A percentile compares a stretch with the other conserved stretches of the same genome.
Evolutionary conservation across 2,797 vertebrate species (phyloP).

Genomic region (Argyrosomus regius): DNA sequence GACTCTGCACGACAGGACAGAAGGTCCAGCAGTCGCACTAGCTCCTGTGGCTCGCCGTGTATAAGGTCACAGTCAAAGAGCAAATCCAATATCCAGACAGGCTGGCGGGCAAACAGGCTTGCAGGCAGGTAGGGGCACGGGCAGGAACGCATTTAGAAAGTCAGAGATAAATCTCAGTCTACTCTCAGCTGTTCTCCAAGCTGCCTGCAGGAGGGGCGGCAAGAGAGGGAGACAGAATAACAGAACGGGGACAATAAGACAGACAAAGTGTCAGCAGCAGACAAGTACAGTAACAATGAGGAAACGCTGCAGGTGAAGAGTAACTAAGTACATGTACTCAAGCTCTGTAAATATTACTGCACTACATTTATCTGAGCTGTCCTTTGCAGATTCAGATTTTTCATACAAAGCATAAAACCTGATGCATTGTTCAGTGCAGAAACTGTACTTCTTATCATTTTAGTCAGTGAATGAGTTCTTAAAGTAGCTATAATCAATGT

Average conservation of each 20-base stretch:
- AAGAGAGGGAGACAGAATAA: slow-evolving; percentile 25
- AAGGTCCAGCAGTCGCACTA: slow-evolving; percentile 69
- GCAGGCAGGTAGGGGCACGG: slow-evolving; percentile 67
- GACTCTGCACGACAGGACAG: slow-evolving; percentile 73
- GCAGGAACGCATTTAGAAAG: slow-evolving; percentile 65
- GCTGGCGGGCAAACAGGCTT: slow-evolving; percentile 61
- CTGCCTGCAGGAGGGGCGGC: slow-evolving; percentile 47
- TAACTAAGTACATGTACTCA: slow-evolving; percentile 2
- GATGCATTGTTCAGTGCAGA: neutral
- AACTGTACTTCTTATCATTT: neutral
- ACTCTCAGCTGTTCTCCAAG: slow-evolving; percentile 64
- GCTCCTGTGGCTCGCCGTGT: slow-evolving; percentile 74
- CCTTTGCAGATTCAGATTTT: neutral
- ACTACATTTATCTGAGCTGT: neutral
- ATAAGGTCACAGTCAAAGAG: slow-evolving; percentile 85
- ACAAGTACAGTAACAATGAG: slow-evolving; percentile 1
- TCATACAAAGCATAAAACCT: neutral
- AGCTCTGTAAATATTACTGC: neutral
- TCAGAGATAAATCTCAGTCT: slow-evolving; percentile 76
- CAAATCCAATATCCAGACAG: slow-evolving; percentile 82
- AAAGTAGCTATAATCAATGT: neutral
- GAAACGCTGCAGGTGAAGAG: neutral
- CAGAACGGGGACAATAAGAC: slow-evolving; percentile 50
- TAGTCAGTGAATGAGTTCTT: neutral
- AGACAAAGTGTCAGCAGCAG: slow-evolving; percentile 32